A percentile compares a stretch with the other conserved stretches of the same genome.
Conservation (phyloP, 2,797 vertebrate genomes). For the Novumbra hubbsi region DNA sequence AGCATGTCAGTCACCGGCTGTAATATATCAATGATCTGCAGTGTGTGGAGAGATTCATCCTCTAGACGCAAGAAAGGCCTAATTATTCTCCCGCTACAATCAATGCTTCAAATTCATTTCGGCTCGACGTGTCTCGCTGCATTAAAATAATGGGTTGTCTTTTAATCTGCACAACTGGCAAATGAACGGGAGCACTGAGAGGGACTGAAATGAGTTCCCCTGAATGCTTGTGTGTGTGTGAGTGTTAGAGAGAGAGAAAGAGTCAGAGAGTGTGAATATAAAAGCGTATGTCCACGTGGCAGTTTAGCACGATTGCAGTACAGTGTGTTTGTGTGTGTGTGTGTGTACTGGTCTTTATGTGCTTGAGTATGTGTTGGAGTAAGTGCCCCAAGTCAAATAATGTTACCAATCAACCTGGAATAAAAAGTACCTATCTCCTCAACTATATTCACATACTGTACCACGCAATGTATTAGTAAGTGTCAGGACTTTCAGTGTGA, state of each 20-base stretch:
- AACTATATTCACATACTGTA: too few relatives aligned
- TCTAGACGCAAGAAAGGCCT: constrained; percentile 25
- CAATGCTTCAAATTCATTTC: constrained; percentile 41
- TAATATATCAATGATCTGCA: constrained; percentile 35
- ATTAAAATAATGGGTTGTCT: constrained; percentile 36
- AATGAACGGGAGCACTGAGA: constrained; percentile 20
- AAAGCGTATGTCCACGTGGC: background rate
- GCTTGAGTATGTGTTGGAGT: background rate
- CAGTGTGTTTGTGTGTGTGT: background rate
- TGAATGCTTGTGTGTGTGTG: constrained; percentile 12
- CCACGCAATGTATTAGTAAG: background rate
- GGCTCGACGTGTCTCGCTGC: constrained; percentile 34
- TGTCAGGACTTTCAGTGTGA: background rate
- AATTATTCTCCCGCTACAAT: constrained; percentile 45
- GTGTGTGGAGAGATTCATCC: constrained; percentile 34
- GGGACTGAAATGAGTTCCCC: constrained; percentile 22
- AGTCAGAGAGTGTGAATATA: background rate
- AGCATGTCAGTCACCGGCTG: too few relatives aligned
- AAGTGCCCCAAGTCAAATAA: background rate
- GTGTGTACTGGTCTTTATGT: background rate
- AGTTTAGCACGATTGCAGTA: background rate
- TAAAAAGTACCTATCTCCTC: background rate
- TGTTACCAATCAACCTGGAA: background rate
- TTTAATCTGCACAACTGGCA: constrained; percentile 11
- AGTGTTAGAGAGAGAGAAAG: background rate